Evolutionary conservation across 2,797 vertebrate species (phyloP).

Genomic region (Pantherophis alleghaniensis): DNA sequence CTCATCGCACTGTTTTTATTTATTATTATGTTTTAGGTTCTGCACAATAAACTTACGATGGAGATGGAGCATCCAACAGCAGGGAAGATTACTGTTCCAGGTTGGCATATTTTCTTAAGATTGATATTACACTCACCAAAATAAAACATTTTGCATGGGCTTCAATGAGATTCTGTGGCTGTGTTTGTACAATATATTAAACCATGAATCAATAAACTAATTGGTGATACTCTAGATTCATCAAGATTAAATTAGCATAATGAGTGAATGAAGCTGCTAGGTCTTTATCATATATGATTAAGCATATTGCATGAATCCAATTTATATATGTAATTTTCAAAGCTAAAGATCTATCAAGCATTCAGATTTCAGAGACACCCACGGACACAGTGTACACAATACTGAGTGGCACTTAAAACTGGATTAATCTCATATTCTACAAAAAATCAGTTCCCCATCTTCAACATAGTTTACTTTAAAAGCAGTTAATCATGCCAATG

Average conservation of each 20-base stretch:
- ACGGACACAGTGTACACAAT: neutral
- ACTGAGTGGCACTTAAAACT: neutral
- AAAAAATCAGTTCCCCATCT: neutral
- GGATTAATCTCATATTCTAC: neutral
- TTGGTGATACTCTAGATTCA: neutral
- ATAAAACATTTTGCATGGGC: neutral
- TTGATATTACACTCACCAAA: neutral
- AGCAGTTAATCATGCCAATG: neutral
- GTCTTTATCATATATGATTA: neutral
- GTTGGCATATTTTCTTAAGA: conserved; percentile 66
- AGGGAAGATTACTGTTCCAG: conserved; percentile 82
- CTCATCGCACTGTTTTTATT: conserved; percentile 45
- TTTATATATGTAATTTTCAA: neutral
- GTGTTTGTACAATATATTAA: neutral
- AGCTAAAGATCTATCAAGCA: neutral
- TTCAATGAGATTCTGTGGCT: neutral
- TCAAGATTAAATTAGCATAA: neutral
- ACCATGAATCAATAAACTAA: neutral
- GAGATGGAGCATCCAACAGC: conserved; percentile 82
- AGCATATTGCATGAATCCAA: neutral
- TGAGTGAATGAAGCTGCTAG: neutral
- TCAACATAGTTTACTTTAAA: neutral
- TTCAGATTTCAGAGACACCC: neutral
- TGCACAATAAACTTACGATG: conserved; percentile 81
- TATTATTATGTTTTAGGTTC: conserved; percentile 63